Percentiles rank a stretch among this genome's conserved stretches.
These are phyloP conservation scores for Oscheius sp. DNA, from an alignment of 2,888 invertebrate genomes.

Conservation along the genomic window DNA sequence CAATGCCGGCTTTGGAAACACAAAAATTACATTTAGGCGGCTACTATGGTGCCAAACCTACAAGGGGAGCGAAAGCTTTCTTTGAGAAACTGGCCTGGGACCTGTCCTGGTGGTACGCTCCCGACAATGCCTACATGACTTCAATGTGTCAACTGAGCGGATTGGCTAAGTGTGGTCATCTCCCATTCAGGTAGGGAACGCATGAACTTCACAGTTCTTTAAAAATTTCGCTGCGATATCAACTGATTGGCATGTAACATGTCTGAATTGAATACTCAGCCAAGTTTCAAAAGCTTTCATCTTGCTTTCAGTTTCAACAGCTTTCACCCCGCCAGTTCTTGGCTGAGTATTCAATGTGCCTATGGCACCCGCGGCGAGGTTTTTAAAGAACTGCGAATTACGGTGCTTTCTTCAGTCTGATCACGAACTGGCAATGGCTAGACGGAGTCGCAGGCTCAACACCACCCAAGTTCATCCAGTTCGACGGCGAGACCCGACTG, in stretches of 20 bases:
- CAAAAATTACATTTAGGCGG: constrained; percentile 54
- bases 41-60: constrained; percentile 64
- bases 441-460: constrained; percentile 34
- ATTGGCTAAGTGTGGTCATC: constrained; percentile 48
- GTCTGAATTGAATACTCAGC: no score
- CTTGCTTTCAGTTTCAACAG: no score
- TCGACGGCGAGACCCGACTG: constrained; percentile 69
- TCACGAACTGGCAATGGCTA: constrained; percentile 72
- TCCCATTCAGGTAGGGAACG: constrained; percentile 49
- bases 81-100: constrained; percentile 63
- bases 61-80: constrained; percentile 49
- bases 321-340: no score
- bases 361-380: no score
- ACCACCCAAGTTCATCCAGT: constrained; percentile 67
- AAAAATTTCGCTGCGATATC: not conserved
- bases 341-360: no score
- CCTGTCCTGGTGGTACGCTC: constrained; percentile 66
- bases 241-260: no score
- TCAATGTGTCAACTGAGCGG: constrained; percentile 59
- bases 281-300: no score
- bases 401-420: constrained; percentile 48
- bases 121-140: constrained; percentile 72
- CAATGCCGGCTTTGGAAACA: not conserved
- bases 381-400: no score
- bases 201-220: not conserved